Evolutionary conservation across 53 echinoderm and acorn worm genomes (phyloP), one percentile per base, ranked within the genome.

Genomic region (Stichopus horrens): DNA sequence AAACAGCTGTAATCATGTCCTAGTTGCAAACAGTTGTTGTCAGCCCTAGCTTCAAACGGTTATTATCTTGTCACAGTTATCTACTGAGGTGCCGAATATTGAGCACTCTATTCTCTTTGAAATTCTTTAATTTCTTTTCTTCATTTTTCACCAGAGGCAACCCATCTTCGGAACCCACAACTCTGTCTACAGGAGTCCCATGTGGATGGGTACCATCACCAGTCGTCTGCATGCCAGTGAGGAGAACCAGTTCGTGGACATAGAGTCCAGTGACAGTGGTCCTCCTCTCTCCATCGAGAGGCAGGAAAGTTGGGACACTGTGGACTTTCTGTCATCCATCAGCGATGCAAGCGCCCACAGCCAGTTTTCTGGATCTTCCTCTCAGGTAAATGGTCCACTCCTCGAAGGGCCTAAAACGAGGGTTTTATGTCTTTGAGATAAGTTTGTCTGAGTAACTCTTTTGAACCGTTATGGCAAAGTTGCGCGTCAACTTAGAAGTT

Each of bases 301-400:
- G 63, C 71, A 71, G 71, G 71, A 71, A 18, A 71, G 71, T 71
- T 71, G 71, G 71, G 71, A 71, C 71, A 71, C 71, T 16, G n/a
- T 18, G n/a, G 71, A 71, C 71, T 71, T 71, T 18, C 19, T 71
- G 18, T 71, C 71, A 18, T 71, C 71, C 18, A 71, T 71, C 7
- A 20, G n/a, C 18, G n/a, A 71, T 71, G 71, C n/a, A 16, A 71
- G 71, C 18, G 71, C n/a, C 7, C 71, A 71, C 7, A 71, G 71
- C 18, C 71, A 71, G 4, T 71, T 71, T 71, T 71, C 71, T 18
- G 19, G 71, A 18, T 71, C 71, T 71, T 71, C 71, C 19, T 71
- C 71, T n/a, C 71, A 71, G 71, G 71, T 71, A 71, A 7, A 18
- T 13, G 21, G 14, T 71, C 37, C 37, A 37, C 37, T 37, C 37